These are phyloP conservation scores for Latrodectus hesperus DNA, from an alignment of 2,888 invertebrate genomes.

Conservation along the genomic window DNA sequence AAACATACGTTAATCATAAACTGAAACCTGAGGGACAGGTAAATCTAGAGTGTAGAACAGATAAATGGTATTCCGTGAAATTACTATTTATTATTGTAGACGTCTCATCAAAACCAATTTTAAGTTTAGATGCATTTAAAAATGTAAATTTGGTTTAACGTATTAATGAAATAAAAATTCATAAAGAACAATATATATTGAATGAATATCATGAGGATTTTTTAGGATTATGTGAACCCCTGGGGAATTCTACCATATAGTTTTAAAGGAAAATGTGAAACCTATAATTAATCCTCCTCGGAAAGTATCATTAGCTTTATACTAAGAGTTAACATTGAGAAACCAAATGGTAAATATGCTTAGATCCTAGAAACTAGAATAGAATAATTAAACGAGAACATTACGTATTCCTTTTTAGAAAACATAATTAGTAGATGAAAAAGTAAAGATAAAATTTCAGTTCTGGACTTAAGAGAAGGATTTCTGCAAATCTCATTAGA, in stretches of 20 bases:
- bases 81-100: neutral
- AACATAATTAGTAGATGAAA: no score
- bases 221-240: neutral
- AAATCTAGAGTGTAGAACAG: neutral
- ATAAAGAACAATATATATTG: neutral
- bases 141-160: neutral
- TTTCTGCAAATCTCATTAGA: neutral
- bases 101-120: neutral
- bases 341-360: neutral
- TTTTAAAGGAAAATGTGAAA: neutral
- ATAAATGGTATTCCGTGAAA: neutral
- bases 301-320: constrained; percentile 3
- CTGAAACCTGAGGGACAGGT: no score
- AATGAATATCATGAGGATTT: neutral
- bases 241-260: neutral
- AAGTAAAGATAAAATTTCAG: no score
- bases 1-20: neutral
- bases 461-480: no score
- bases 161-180: neutral
- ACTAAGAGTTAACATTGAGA: neutral
- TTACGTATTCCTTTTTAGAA: no score
- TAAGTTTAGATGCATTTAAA: neutral
- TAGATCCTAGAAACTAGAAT: no score
- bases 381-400: no score
- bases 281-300: constrained; percentile 3